phyloP scores from a whole-genome alignment of 2,113 vertebrate genomes.

The Eolophus roseicapilla region DNA sequence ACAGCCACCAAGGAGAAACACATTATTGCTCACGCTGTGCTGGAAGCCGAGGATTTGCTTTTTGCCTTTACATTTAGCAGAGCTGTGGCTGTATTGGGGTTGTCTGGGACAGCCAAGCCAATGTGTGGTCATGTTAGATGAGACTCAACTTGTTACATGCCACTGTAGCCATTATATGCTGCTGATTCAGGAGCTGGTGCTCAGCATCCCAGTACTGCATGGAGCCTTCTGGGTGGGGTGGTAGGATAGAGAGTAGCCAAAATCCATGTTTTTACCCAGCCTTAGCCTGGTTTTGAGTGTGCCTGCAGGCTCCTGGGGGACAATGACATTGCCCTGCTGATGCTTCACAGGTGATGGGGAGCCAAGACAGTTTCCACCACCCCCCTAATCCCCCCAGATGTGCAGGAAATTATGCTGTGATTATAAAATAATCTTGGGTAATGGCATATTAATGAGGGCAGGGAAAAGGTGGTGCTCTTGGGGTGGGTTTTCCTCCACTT shows the following conservation, averaged over 20 bases:
- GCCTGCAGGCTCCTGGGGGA: background rate
- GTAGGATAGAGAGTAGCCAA: background rate
- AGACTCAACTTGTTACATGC: background rate
- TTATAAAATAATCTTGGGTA: constrained; percentile 4
- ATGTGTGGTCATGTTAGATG: background rate
- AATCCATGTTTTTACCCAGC: background rate
- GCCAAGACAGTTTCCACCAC: background rate
- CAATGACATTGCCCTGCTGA: background rate
- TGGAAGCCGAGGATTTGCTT: background rate
- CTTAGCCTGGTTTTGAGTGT: background rate
- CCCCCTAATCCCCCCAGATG: background rate
- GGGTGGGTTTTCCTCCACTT: background rate
- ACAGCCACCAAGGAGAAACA: background rate
- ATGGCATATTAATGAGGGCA: background rate
- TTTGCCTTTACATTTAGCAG: background rate
- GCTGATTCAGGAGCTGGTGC: background rate
- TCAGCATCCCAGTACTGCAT: background rate
- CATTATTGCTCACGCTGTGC: background rate
- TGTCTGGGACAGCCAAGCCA: background rate
- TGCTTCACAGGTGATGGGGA: background rate
- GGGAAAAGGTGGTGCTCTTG: background rate
- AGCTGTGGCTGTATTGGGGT: background rate
- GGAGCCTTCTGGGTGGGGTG: background rate
- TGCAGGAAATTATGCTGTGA: background rate
- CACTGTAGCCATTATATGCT: background rate